A percentile compares a stretch with the other conserved stretches of the same genome.
These are phyloP conservation scores for Scaptomyza flava DNA, from an alignment of 2,888 invertebrate species.

Conservation along the genomic window DNA sequence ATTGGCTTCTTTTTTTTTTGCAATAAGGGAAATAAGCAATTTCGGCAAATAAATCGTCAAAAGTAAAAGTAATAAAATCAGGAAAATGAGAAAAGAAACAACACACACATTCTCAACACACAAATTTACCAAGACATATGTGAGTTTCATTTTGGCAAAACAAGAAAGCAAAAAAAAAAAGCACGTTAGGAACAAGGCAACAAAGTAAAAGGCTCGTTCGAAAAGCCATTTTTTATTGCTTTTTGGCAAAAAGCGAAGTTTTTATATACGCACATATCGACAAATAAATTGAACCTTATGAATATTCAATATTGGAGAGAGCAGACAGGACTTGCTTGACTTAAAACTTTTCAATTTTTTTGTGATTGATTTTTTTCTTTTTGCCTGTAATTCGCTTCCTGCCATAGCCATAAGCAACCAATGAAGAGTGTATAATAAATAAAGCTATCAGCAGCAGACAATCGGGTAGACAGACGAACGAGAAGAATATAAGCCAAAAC, in stretches of 20 bases:
- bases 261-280: slow-evolving; percentile 40
- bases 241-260: slow-evolving; percentile 25
- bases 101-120: slow-evolving; percentile 5
- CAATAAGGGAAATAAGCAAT: slow-evolving; percentile 74
- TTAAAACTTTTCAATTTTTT: not conserved
- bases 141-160: slow-evolving; percentile 29
- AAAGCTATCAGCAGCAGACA: slow-evolving; percentile 34
- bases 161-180: not conserved
- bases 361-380: not conserved
- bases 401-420: not conserved
- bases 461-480: slow-evolving; percentile 4
- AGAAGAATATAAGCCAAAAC: slow-evolving; percentile 23
- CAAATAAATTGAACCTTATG: slow-evolving; percentile 45
- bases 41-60: slow-evolving; percentile 78
- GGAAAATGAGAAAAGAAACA: slow-evolving; percentile 72
- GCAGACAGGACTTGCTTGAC: not conserved
- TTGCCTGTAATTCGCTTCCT: not conserved
- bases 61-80: slow-evolving; percentile 79
- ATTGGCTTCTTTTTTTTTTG: slow-evolving; percentile 41
- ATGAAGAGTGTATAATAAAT: slow-evolving; percentile 28
- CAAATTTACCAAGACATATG: slow-evolving; percentile 1
- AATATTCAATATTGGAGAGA: slow-evolving; percentile 45
- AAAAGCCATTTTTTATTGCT: slow-evolving; percentile 42
- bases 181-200: slow-evolving; percentile 6
- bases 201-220: slow-evolving; percentile 9